Evolutionary conservation across 1,140 invertebrate species (phyloP).

Genomic region (Penaeus chinensis): DNA sequence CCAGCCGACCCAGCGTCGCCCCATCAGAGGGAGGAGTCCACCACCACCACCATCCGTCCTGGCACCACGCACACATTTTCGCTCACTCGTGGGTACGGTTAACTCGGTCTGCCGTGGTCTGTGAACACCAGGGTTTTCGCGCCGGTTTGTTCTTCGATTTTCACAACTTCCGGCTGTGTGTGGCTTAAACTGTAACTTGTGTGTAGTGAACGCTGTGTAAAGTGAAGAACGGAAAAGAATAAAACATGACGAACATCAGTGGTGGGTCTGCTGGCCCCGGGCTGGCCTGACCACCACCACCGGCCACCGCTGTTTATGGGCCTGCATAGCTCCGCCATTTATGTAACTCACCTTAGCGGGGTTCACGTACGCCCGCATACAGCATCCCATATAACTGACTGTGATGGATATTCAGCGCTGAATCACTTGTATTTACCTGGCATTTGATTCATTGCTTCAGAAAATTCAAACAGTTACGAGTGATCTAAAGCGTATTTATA

Average conservation of each 20-base stretch:
- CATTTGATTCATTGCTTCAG: neutral
- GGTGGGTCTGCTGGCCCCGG: conserved; percentile 35
- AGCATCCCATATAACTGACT: conserved; percentile 9
- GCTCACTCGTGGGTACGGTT: conserved; percentile 49
- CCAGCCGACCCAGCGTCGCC: conserved; percentile 41
- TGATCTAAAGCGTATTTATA: neutral
- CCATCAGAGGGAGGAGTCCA: conserved; percentile 43
- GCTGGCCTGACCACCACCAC: conserved; percentile 48
- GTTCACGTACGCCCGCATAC: conserved; percentile 45
- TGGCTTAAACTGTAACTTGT: neutral
- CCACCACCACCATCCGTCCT: conserved; percentile 18
- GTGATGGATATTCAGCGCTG: conserved; percentile 21
- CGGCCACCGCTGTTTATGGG: conserved; percentile 58
- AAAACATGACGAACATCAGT: conserved; percentile 53
- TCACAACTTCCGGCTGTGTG: neutral
- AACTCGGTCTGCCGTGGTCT: conserved; percentile 28
- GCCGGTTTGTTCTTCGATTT: neutral
- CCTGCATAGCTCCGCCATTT: conserved; percentile 61
- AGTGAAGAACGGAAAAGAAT: conserved; percentile 27
- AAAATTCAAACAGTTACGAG: neutral
- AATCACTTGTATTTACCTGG: neutral
- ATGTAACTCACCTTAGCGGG: conserved; percentile 60
- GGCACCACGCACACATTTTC: conserved; percentile 50
- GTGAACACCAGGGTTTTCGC: neutral
- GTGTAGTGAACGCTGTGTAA: neutral